Conservation (phyloP, 2,113 vertebrate genomes). For the Notarius lentiginosus region DNA sequence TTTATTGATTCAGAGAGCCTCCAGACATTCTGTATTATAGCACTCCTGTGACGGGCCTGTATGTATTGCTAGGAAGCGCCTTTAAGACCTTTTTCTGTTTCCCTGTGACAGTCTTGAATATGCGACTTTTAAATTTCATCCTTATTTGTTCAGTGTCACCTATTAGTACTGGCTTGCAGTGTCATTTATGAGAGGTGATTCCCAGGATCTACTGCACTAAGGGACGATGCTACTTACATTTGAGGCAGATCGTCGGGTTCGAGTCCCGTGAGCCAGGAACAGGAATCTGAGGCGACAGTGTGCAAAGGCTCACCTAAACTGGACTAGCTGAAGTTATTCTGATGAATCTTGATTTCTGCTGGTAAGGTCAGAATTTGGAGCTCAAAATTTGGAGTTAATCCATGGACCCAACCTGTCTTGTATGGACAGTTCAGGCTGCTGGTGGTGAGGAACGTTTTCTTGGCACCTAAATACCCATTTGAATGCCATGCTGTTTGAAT, state of each 20-base stretch:
- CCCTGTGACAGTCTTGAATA: constrained; percentile 23
- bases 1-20: constrained; percentile 55
- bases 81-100: constrained; percentile 40
- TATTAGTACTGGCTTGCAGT: constrained; percentile 14
- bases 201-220: neutral
- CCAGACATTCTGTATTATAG: constrained; percentile 52
- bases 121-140: constrained; percentile 30
- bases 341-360: neutral
- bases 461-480: neutral
- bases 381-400: neutral
- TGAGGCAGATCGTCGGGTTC: neutral
- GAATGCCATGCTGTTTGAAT: neutral
- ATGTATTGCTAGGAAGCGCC: constrained; percentile 3
- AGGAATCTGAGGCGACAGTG: neutral
- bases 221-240: neutral
- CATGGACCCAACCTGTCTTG: neutral
- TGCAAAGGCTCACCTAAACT: neutral
- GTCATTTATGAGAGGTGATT: neutral
- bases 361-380: neutral
- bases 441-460: neutral
- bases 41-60: constrained; percentile 14
- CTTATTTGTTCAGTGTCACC: constrained; percentile 25
- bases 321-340: neutral
- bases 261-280: neutral
- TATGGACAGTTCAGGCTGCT: neutral